phyloP scores from a whole-genome alignment of 2,888 invertebrate genomes.

The Napeogenes inachia region DNA sequence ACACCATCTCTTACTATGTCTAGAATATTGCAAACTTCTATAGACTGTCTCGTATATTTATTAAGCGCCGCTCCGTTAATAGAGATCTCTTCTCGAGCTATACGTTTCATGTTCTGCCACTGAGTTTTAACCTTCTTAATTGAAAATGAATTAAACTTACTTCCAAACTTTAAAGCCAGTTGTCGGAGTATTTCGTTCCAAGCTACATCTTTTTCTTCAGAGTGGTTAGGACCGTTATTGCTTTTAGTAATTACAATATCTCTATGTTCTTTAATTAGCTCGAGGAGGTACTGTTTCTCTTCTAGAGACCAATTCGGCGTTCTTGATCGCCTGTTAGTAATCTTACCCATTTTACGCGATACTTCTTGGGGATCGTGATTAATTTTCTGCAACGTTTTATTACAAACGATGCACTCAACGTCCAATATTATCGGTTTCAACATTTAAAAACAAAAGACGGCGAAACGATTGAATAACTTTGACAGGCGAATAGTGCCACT shows the following conservation, averaged over 20 bases:
- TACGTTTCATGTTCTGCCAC: slow-evolving; percentile 74
- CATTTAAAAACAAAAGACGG: slow-evolving; percentile 68
- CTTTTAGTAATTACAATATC: slow-evolving; percentile 62
- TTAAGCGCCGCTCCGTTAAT: slow-evolving; percentile 48
- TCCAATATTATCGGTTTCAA: slow-evolving; percentile 69
- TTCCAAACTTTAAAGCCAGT: slow-evolving; percentile 56
- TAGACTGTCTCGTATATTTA: slow-evolving; percentile 55
- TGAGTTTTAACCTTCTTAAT: slow-evolving; percentile 71
- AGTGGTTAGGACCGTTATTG: slow-evolving; percentile 65
- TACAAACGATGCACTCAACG: slow-evolving; percentile 74
- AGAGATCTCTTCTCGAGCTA: slow-evolving; percentile 65
- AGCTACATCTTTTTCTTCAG: slow-evolving; percentile 66
- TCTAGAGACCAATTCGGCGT: slow-evolving; percentile 71
- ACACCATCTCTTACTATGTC: slow-evolving; percentile 59
- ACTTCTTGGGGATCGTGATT: slow-evolving; percentile 52
- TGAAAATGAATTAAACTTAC: slow-evolving; percentile 60
- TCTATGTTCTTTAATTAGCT: slow-evolving; percentile 65
- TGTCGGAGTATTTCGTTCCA: slow-evolving; percentile 67
- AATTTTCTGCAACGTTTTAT: slow-evolving; percentile 73
- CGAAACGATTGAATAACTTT: slow-evolving; percentile 40
- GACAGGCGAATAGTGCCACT: slow-evolving; percentile 43
- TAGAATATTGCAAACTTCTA: slow-evolving; percentile 62
- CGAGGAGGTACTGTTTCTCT: slow-evolving; percentile 68
- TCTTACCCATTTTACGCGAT: slow-evolving; percentile 60
- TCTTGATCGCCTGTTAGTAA: slow-evolving; percentile 55